These are phyloP conservation scores for Calyptommatus sinebrachiatus DNA, from an alignment of 2,113 vertebrate genomes.

Conservation along the genomic window DNA sequence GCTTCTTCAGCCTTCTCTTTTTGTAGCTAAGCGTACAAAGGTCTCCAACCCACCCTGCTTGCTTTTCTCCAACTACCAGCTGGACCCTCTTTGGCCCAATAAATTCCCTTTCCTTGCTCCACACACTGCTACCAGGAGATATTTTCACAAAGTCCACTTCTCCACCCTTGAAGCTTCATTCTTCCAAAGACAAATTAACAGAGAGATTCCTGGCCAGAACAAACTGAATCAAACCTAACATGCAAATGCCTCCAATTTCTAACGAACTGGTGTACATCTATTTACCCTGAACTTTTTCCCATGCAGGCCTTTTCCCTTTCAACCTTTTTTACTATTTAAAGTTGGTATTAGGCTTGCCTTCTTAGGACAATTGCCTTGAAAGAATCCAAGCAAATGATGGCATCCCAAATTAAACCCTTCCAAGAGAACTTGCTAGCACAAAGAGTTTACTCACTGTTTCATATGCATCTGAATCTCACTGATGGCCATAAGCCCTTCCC, in stretches of 20 bases:
- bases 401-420: too few relatives aligned
- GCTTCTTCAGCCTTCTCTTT: too few relatives aligned
- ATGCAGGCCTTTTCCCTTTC: too few relatives aligned
- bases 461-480: not conserved
- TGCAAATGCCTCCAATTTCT: not conserved
- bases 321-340: not conserved
- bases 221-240: not conserved
- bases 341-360: not conserved
- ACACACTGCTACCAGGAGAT: too few relatives aligned
- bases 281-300: not conserved
- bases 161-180: not conserved
- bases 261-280: not conserved
- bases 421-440: too few relatives aligned
- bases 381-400: not conserved
- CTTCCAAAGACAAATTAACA: not conserved
- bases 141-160: not conserved
- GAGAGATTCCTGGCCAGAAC: not conserved
- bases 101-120: too few relatives aligned
- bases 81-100: too few relatives aligned
- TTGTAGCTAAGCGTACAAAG: too few relatives aligned
- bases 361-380: not conserved
- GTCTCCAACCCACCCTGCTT: too few relatives aligned
- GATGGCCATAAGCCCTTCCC: not conserved
- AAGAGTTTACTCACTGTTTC: not conserved
- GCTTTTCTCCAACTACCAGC: too few relatives aligned